Conservation (phyloP, 2,113 vertebrate species). For the Gasterosteus nipponicus region DNA sequence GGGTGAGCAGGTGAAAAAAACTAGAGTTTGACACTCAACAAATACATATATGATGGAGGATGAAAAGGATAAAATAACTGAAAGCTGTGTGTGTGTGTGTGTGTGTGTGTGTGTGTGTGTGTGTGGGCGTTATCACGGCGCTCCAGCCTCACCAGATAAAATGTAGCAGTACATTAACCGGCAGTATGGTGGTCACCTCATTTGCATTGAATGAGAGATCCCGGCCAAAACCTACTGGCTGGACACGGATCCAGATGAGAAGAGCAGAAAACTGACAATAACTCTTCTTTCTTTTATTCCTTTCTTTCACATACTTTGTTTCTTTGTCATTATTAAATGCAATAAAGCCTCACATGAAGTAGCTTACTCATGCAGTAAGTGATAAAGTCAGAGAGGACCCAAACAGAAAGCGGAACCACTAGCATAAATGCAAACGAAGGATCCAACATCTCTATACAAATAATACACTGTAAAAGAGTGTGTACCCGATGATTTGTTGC, state of each 20-base stretch:
- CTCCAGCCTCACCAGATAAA: conserved; percentile 48
- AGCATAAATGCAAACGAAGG: neutral
- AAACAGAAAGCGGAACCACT: neutral
- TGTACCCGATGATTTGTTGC: neutral
- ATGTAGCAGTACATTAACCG: conserved; percentile 40
- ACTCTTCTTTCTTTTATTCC: conserved; percentile 5
- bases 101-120: no score
- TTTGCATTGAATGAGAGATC: conserved; percentile 69
- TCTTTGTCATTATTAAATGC: neutral
- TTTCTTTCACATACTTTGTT: neutral
- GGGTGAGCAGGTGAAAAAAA: conserved; percentile 13
- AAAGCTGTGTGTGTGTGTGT: conserved; percentile 15
- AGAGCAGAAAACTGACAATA: conserved; percentile 23
- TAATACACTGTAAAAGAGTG: neutral
- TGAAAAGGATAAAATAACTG: conserved; percentile 31
- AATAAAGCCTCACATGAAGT: conserved; percentile 20
- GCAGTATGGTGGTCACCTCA: conserved; percentile 39
- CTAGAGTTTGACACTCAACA: conserved; percentile 14
- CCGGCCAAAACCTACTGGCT: conserved; percentile 51
- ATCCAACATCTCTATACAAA: neutral
- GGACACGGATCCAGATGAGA: conserved; percentile 46
- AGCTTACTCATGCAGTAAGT: conserved; percentile 7
- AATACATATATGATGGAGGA: conserved; percentile 10
- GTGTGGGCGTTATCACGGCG: conserved; percentile 53
- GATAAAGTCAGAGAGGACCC: neutral